phyloP scores from a whole-genome alignment of 2,113 vertebrate species.

The Lampris megalopsis region DNA sequence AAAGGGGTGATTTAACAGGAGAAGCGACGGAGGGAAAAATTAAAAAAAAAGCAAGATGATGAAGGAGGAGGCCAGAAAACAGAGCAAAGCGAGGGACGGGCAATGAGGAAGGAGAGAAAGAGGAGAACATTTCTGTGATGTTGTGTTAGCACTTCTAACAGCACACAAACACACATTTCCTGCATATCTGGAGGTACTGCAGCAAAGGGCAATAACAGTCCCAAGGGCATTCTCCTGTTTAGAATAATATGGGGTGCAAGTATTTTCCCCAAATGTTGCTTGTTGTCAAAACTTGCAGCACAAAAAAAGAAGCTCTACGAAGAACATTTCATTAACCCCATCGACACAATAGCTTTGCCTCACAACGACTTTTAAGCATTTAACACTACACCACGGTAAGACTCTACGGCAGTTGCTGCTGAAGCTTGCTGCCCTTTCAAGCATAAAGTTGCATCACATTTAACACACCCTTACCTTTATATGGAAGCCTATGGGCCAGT shows the following conservation, averaged over 20 bases:
- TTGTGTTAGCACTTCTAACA: neutral
- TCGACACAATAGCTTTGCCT: too few relatives aligned
- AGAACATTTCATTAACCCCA: too few relatives aligned
- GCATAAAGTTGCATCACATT: conserved; percentile 14
- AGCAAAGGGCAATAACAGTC: conserved; percentile 32
- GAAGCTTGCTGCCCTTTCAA: conserved; percentile 10
- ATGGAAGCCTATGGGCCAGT: conserved; percentile 29
- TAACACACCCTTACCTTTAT: conserved; percentile 18
- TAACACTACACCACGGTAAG: neutral
- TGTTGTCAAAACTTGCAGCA: conserved; percentile 16
- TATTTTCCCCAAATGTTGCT: neutral
- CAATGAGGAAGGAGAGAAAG: conserved; percentile 38
- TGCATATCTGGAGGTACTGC: conserved; percentile 19
- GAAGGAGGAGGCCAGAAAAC: conserved; percentile 6
- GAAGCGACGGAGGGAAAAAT: neutral
- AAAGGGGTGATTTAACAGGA: too few relatives aligned
- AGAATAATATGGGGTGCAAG: conserved; percentile 1
- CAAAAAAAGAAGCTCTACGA: neutral
- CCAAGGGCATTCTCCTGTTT: conserved; percentile 11
- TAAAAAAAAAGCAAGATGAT: neutral
- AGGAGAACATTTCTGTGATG: conserved; percentile 54
- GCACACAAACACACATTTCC: conserved; percentile 34
- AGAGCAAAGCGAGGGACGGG: conserved; percentile 39
- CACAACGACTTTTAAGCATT: neutral
- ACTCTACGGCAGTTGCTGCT: conserved; percentile 5